Percentiles rank a stretch among this genome's conserved stretches.
Conservation (phyloP, 2,888 invertebrate genomes). For the Tipula helvola region DNA sequence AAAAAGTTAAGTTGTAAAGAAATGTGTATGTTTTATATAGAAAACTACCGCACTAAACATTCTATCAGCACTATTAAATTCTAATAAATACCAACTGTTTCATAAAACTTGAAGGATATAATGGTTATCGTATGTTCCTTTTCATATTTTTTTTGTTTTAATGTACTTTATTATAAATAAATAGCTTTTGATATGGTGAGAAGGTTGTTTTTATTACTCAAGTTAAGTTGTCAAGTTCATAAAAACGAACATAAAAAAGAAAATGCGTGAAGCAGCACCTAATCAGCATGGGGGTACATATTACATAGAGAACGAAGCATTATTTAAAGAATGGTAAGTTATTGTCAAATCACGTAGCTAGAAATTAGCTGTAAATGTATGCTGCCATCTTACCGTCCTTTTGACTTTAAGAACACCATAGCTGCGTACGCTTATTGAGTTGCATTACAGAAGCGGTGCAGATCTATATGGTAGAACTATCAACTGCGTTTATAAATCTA, state of each 20-base stretch:
- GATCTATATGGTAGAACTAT: too few relatives aligned
- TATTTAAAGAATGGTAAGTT: too few relatives aligned
- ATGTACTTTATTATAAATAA: neutral
- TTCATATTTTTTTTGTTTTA: neutral
- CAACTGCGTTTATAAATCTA: too few relatives aligned
- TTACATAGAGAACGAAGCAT: too few relatives aligned
- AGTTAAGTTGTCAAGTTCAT: conserved; percentile 4
- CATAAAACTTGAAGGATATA: neutral
- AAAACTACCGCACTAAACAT: neutral
- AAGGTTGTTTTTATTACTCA: neutral
- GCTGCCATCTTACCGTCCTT: too few relatives aligned
- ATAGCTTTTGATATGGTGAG: neutral
- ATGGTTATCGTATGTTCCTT: neutral
- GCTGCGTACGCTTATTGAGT: too few relatives aligned
- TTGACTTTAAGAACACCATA: too few relatives aligned
- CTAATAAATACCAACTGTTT: conserved; percentile 4
- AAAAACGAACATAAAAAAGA: neutral
- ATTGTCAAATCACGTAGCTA: too few relatives aligned
- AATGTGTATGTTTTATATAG: neutral
- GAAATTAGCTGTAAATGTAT: too few relatives aligned
- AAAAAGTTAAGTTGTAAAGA: neutral
- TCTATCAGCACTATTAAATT: conserved; percentile 4
- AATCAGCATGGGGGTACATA: neutral
- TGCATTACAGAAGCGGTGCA: too few relatives aligned
- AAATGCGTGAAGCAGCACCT: neutral